Evolutionary conservation across 2,113 vertebrate genomes (phyloP), one percentile per base, ranked within the genome.

Genomic region (Hypomesus transpacificus): DNA sequence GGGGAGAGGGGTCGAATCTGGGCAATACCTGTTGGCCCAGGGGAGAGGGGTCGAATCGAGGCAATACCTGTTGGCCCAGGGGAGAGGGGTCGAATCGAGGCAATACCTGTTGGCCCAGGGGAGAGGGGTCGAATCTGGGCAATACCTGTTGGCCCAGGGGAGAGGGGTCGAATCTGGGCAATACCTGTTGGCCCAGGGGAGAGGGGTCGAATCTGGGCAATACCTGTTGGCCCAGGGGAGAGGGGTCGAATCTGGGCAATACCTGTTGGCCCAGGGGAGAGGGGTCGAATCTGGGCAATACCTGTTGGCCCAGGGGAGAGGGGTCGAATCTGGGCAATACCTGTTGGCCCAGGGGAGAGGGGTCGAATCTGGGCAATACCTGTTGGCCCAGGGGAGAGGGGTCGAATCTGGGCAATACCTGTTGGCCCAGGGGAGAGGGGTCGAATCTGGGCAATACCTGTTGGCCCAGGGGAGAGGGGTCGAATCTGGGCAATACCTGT

Each of bases 211-310:
- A 58, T 59, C 21, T 3, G 22, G 66, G 62, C 22, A 21, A n/a
- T n/a, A n/a, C 78, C 60, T 65, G 26, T 39, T 4, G 11, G 77
- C 66, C 65, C 66, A 67, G 71, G 75, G 71, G 76, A 74, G 69
- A 57, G 68, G 61, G 28, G 7, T 4, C n/a, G n/a, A n/a, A n/a
- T n/a, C n/a, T n/a, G n/a, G n/a, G n/a, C n/a, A n/a, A n/a, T n/a
- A n/a, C n/a, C n/a, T n/a, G n/a, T n/a, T n/a, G n/a, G n/a, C n/a
- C n/a, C n/a, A n/a, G n/a, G n/a, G n/a, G n/a, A n/a, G n/a, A n/a
- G n/a, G n/a, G n/a, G n/a, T n/a, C 57, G 74, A 68, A 58, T 59
- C 21, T 3, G 22, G 66, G 62, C 22, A 21, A n/a, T n/a, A n/a
- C 78, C 60, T 65, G 26, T 39, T 4, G 11, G 77, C 66, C 65